These are phyloP conservation scores for Hydrozoanthus tunicans DNA, from an alignment of 64 coral and sea anemone genomes.

Conservation along the genomic window DNA sequence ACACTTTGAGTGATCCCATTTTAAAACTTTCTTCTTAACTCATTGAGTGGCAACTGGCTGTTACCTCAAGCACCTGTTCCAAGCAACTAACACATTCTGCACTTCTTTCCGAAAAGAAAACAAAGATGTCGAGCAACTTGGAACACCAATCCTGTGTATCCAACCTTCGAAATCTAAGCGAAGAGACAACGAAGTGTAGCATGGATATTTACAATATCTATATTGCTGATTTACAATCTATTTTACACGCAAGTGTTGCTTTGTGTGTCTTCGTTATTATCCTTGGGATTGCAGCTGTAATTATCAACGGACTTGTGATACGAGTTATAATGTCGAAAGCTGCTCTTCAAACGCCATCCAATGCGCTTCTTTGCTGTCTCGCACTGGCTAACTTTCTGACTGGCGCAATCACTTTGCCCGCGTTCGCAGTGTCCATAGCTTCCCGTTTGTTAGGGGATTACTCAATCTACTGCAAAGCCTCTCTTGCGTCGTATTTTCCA, in stretches of 20 bases:
- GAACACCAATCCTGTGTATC: too few relatives aligned
- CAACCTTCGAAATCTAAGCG: too few relatives aligned
- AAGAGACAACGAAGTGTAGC: too few relatives aligned
- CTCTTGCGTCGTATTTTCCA: constrained; percentile 23
- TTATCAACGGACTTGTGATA: neutral
- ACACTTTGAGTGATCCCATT: too few relatives aligned
- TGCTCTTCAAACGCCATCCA: constrained; percentile 28
- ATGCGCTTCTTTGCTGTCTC: constrained; percentile 32
- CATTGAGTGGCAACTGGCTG: too few relatives aligned
- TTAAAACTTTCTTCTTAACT: too few relatives aligned
- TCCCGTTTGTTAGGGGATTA: neutral
- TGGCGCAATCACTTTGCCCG: constrained; percentile 8
- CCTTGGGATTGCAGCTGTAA: neutral
- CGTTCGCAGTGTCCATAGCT: constrained; percentile 33
- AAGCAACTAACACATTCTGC: too few relatives aligned
- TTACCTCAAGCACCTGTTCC: too few relatives aligned
- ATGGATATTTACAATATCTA: constrained; percentile 15
- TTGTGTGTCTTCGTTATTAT: constrained; percentile 6
- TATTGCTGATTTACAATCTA: neutral
- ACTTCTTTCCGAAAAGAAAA: too few relatives aligned
- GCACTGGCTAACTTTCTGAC: constrained; percentile 21
- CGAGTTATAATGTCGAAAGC: neutral
- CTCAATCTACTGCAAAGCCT: constrained; percentile 22
- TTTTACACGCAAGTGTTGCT: constrained; percentile 19
- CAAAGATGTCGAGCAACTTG: too few relatives aligned